Evolutionary conservation across 1,140 invertebrate species (phyloP).

Genomic region (Tetragnatha versicolor): DNA sequence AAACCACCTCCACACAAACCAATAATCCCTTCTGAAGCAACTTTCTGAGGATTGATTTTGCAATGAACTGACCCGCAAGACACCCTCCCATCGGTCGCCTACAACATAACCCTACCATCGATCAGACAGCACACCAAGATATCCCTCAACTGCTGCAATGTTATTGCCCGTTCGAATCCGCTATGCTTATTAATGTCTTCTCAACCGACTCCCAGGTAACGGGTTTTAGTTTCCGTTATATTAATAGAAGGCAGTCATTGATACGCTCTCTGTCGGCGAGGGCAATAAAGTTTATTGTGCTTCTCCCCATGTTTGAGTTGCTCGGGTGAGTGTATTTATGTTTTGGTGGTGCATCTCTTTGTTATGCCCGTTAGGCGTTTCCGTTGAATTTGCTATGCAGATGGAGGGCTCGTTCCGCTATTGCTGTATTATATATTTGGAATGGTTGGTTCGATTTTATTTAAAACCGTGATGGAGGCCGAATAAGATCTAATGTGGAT

Average conservation of each 20-base stretch:
- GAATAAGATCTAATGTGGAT: too few species aligned
- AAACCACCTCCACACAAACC: too few species aligned
- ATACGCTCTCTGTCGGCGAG: not conserved
- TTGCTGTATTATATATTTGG: too few species aligned
- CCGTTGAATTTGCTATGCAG: too few species aligned
- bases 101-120: not conserved
- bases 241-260: constrained; percentile 19
- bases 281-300: constrained; percentile 22
- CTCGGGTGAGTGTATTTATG: too few species aligned
- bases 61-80: not conserved
- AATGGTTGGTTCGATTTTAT: too few species aligned
- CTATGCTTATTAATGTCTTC: constrained; percentile 21
- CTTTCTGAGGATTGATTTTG: constrained; percentile 24
- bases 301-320: too few species aligned
- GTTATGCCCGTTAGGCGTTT: too few species aligned
- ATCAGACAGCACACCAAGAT: constrained; percentile 13
- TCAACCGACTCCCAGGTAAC: not conserved
- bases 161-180: constrained; percentile 16
- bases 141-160: not conserved
- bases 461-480: too few species aligned
- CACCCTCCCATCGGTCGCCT: not conserved
- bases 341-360: too few species aligned
- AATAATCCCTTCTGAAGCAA: constrained; percentile 2
- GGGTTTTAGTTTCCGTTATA: constrained; percentile 25
- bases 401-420: too few species aligned